Evolutionary conservation across 2,797 vertebrate species (phyloP).

Genomic region (Cottoperca gobio): DNA sequence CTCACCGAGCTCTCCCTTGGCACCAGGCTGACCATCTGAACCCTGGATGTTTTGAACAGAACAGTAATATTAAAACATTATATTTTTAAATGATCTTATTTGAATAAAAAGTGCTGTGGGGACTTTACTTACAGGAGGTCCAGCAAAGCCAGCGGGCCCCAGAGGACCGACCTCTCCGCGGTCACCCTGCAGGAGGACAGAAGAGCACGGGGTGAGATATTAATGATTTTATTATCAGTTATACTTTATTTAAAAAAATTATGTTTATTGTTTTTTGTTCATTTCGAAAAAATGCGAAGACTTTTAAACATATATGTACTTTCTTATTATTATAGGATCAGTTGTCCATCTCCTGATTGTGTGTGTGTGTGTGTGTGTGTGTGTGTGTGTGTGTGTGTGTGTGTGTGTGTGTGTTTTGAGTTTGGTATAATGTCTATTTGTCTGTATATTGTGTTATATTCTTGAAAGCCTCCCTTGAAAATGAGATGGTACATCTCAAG

Average conservation of each 20-base stretch:
- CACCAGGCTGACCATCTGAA: slow-evolving; percentile 93
- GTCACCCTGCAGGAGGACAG: slow-evolving; percentile 87
- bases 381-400: too few species aligned
- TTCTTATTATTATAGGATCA: too few species aligned
- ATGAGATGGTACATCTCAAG: too few species aligned
- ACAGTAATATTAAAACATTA: neutral
- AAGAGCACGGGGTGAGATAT: neutral
- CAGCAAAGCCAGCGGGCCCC: slow-evolving; percentile 96
- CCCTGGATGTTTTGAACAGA: slow-evolving; percentile 81
- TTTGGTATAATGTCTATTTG: too few species aligned
- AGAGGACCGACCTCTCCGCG: slow-evolving; percentile 94
- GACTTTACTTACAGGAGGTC: slow-evolving; percentile 92
- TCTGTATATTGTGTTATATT: too few species aligned
- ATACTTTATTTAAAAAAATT: neutral
- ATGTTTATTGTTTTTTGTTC: neutral
- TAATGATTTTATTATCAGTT: neutral
- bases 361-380: too few species aligned
- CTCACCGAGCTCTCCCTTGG: slow-evolving; percentile 94
- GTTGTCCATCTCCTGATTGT: too few species aligned
- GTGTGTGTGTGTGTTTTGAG: too few species aligned
- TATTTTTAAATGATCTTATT: neutral
- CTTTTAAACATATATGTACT: too few species aligned
- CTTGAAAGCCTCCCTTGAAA: too few species aligned
- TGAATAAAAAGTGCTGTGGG: neutral
- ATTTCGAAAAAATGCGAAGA: neutral